phyloP scores from a whole-genome alignment of 2,888 invertebrate genomes.

The Ormyrus rosae region DNA sequence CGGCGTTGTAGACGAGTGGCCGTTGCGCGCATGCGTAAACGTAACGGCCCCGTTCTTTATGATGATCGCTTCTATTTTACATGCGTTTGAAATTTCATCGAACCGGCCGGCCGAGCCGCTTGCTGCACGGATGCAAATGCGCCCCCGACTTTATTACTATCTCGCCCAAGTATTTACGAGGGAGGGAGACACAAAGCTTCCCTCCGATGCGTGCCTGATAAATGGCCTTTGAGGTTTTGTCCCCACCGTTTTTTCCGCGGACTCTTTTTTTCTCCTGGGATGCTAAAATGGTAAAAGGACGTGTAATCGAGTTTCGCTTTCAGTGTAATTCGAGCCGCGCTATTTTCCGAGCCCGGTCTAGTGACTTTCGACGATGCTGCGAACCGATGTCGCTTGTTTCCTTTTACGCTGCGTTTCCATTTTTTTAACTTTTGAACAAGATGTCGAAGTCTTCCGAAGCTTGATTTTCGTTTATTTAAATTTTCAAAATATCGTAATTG shows the following conservation, averaged over 20 bases:
- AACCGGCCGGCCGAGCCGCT: constrained; percentile 32
- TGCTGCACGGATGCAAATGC: constrained; percentile 47
- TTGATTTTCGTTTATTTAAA: background rate
- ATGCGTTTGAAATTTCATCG: constrained; percentile 63
- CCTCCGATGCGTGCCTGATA: constrained; percentile 18
- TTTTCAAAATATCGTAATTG: background rate
- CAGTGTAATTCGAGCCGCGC: constrained; percentile 13
- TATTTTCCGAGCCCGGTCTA: background rate
- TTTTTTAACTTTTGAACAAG: background rate
- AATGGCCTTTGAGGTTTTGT: constrained; percentile 48
- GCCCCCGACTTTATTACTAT: constrained; percentile 58
- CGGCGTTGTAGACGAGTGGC: background rate
- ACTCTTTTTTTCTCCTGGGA: background rate
- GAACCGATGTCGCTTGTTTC: too few relatives aligned
- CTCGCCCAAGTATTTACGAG: constrained; percentile 27
- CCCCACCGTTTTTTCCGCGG: background rate
- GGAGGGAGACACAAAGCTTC: background rate
- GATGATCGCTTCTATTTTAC: constrained; percentile 59
- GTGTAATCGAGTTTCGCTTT: constrained; percentile 27
- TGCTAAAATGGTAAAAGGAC: background rate
- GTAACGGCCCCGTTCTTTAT: constrained; percentile 60
- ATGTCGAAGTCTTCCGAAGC: too few relatives aligned
- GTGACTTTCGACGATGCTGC: too few relatives aligned
- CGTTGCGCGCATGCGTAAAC: constrained; percentile 22
- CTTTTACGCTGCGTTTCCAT: background rate